Conservation (phyloP, 2,888 invertebrate genomes). For the Troilus luridus region DNA sequence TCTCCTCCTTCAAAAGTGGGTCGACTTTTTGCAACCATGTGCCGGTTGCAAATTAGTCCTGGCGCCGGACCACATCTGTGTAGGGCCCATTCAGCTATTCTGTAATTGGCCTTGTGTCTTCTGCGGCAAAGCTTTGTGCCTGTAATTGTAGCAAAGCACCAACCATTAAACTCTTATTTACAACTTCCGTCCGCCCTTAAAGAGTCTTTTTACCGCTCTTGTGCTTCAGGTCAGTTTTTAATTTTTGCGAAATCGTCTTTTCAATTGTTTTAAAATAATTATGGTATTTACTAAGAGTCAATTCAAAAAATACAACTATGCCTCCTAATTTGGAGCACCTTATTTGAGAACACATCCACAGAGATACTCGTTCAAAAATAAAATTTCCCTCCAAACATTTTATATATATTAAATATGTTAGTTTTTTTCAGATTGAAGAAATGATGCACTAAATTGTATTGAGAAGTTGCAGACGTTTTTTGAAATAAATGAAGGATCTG, state of each 20-base stretch:
- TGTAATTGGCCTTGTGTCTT: constrained; percentile 43
- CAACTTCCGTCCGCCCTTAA: constrained; percentile 30
- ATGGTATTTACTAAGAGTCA: too few species aligned
- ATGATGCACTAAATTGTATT: too few species aligned
- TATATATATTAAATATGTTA: too few species aligned
- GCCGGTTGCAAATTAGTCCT: constrained; percentile 33
- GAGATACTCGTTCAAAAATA: too few species aligned
- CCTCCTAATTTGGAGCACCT: too few species aligned
- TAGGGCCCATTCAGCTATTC: constrained; percentile 29
- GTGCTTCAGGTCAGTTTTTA: not conserved
- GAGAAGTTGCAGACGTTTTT: too few species aligned
- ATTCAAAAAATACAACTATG: too few species aligned
- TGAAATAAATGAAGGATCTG: too few species aligned
- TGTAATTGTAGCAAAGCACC: constrained; percentile 36
- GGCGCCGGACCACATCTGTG: constrained; percentile 36
- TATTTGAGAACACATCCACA: too few species aligned
- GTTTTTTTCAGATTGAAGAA: too few species aligned
- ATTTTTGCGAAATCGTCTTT: not conserved
- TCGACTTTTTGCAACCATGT: not conserved
- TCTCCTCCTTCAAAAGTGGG: not conserved
- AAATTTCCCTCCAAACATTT: too few species aligned
- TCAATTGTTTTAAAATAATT: not conserved
- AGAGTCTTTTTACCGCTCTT: not conserved
- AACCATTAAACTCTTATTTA: constrained; percentile 29
- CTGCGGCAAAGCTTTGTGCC: constrained; percentile 13